Percentiles rank a stretch among this genome's conserved stretches.
phyloP scores from a whole-genome alignment of 2,888 invertebrate species.

The Pinctada fucata region DNA sequence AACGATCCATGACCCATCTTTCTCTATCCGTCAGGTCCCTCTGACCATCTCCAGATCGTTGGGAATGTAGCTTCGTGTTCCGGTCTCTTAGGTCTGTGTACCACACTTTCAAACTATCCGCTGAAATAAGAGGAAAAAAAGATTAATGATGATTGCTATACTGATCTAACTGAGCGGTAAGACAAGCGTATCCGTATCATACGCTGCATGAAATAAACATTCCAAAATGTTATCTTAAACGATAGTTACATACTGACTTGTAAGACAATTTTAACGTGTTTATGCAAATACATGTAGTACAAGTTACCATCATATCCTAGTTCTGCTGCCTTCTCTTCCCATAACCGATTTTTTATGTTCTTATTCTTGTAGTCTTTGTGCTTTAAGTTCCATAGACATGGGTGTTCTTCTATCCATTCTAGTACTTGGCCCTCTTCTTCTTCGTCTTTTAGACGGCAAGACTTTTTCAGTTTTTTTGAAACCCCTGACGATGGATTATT shows the following conservation, averaged over 20 bases:
- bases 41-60: slow-evolving; percentile 21
- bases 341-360: slow-evolving; percentile 13
- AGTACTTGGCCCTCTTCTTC: slow-evolving; percentile 19
- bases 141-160: too few relatives aligned
- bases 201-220: too few relatives aligned
- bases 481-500: too few relatives aligned
- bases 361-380: slow-evolving; percentile 13
- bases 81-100: slow-evolving; percentile 26
- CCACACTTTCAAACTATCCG: slow-evolving; percentile 21
- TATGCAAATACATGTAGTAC: too few relatives aligned
- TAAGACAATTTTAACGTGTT: too few relatives aligned
- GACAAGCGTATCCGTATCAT: too few relatives aligned
- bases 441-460: slow-evolving; percentile 4
- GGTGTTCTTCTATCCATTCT: slow-evolving; percentile 14
- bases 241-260: too few relatives aligned
- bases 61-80: slow-evolving; percentile 30
- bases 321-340: slow-evolving; percentile 18
- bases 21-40: slow-evolving; percentile 28
- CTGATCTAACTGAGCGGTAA: too few relatives aligned
- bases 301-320: background rate
- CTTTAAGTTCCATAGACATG: too few relatives aligned
- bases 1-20: slow-evolving; percentile 24
- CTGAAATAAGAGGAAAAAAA: too few relatives aligned
- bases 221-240: too few relatives aligned
- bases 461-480: slow-evolving; percentile 11